Percentiles rank a stretch among this genome's conserved stretches.
Conservation (phyloP, 2,113 vertebrate species). For the Cephalopterus ornatus region DNA sequence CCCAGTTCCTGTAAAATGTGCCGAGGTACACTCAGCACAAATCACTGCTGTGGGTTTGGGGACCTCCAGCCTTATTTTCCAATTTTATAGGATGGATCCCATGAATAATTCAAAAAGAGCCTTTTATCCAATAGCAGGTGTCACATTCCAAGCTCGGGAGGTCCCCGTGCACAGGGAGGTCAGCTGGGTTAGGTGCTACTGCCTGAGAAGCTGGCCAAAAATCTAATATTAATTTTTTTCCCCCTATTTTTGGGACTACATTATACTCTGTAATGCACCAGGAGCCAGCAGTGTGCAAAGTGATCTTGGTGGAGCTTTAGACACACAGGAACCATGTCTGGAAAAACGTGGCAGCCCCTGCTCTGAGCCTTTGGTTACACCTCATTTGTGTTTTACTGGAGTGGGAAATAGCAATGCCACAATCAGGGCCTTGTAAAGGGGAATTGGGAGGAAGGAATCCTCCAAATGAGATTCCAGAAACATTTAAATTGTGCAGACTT, state of each 20-base stretch:
- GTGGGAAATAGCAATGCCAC: neutral
- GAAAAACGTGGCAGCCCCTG: neutral
- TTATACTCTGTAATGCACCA: neutral
- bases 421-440: neutral
- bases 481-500: neutral
- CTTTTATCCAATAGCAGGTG: fast-evolving
- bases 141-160: neutral
- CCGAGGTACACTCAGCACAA: fast-evolving
- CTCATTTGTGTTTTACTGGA: neutral
- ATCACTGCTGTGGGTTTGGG: neutral
- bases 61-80: neutral
- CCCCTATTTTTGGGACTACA: fast-evolving
- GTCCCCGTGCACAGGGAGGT: neutral
- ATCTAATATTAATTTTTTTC: neutral
- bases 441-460: neutral
- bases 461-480: neutral
- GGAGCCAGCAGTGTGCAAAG: neutral
- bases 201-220: neutral
- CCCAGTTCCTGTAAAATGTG: too few relatives aligned
- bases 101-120: neutral
- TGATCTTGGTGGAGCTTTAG: neutral
- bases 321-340: neutral
- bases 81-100: fast-evolving
- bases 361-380: neutral
- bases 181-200: neutral